These are phyloP conservation scores for Cataglyphis altisquamis DNA, from an alignment of 2,888 invertebrate species.

Conservation along the genomic window DNA sequence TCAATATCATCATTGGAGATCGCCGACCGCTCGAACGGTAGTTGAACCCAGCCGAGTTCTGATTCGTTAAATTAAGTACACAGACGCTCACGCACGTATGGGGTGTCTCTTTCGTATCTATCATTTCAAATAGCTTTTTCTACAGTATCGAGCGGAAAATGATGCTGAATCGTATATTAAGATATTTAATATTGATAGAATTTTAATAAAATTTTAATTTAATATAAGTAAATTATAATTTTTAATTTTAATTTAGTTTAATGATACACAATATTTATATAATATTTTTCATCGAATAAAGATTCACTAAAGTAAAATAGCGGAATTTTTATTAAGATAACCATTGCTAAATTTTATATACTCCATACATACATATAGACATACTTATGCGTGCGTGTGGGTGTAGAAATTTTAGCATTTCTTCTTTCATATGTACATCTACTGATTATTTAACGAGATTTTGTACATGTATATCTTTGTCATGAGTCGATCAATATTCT, in stretches of 20 bases:
- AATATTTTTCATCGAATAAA: not conserved
- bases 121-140: constrained; percentile 12
- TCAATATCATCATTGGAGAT: constrained; percentile 62
- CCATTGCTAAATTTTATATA: constrained; percentile 3
- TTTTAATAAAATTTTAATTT: constrained; percentile 17
- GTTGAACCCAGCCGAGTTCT: constrained; percentile 79
- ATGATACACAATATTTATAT: not conserved
- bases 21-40: constrained; percentile 74
- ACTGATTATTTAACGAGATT: not conserved
- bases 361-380: not conserved
- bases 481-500: constrained; percentile 13
- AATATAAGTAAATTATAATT: not conserved
- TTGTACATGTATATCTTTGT: not conserved
- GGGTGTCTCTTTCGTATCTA: constrained; percentile 24
- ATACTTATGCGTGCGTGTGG: not conserved
- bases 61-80: constrained; percentile 73
- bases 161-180: constrained; percentile 1
- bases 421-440: constrained; percentile 1
- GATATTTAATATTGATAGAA: not conserved
- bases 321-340: not conserved
- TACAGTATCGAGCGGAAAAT: not conserved
- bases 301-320: not conserved
- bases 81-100: constrained; percentile 27
- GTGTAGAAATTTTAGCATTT: not conserved
- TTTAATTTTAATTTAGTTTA: not conserved